Evolutionary conservation across 2,888 invertebrate genomes (phyloP).

Genomic region (Cecidostiba fungosa): DNA sequence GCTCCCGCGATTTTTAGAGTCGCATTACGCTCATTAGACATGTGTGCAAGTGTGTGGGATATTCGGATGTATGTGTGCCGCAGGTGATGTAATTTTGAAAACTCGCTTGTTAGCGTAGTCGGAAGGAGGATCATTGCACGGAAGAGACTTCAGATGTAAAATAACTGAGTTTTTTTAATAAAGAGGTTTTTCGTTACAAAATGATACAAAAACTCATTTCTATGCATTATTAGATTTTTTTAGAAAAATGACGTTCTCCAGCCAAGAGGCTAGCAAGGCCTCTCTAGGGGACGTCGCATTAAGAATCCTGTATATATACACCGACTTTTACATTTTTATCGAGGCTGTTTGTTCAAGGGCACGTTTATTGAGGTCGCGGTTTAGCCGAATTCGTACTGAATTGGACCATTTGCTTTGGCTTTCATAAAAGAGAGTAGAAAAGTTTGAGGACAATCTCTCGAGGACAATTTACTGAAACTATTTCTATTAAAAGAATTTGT

Average conservation of each 20-base stretch:
- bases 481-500: background rate
- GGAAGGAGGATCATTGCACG: background rate
- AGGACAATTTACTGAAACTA: background rate
- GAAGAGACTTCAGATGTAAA: background rate
- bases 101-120: background rate
- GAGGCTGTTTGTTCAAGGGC: background rate
- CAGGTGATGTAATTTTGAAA: conserved; percentile 6
- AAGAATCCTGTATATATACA: background rate
- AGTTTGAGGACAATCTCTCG: background rate
- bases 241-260: background rate
- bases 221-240: background rate
- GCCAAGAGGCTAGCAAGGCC: background rate
- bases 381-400: background rate
- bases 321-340: background rate
- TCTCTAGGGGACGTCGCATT: background rate
- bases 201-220: background rate
- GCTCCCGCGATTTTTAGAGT: background rate
- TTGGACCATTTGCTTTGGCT: background rate
- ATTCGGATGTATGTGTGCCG: background rate
- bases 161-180: background rate
- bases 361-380: background rate
- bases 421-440: background rate
- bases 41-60: background rate
- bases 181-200: background rate
- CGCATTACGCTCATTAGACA: conserved; percentile 15